Evolutionary conservation across 2,797 vertebrate species (phyloP).

Genomic region (Microchirus variegatus): DNA sequence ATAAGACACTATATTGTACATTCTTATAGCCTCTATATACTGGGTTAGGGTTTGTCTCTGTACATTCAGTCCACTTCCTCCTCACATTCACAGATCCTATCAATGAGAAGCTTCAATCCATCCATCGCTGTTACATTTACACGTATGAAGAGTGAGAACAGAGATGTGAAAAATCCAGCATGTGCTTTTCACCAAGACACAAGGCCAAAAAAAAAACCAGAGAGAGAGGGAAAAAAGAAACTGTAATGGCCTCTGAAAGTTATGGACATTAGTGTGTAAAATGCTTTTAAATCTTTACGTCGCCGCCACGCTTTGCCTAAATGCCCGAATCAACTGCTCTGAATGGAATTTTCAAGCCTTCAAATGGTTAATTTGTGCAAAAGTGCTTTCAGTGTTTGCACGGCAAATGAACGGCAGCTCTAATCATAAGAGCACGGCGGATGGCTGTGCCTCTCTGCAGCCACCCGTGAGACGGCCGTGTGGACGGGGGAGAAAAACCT

Average conservation of each 20-base stretch:
- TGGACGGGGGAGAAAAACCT: slow-evolving; percentile 93
- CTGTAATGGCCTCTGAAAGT: slow-evolving; percentile 76
- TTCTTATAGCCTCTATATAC: no score
- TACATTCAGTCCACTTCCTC: slow-evolving; percentile 5
- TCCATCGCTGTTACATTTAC: slow-evolving; percentile 2
- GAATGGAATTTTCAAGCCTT: slow-evolving; percentile 84
- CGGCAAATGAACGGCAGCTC: slow-evolving; percentile 81
- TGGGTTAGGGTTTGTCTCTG: no score
- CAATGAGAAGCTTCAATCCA: slow-evolving; percentile 23
- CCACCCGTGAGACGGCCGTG: slow-evolving; percentile 88
- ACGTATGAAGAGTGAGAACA: background rate
- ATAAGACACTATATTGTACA: no score
- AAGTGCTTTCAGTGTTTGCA: slow-evolving; percentile 86
- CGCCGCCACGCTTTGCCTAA: slow-evolving; percentile 78
- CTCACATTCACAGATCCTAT: slow-evolving; percentile 6
- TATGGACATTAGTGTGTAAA: slow-evolving; percentile 77
- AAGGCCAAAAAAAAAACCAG: slow-evolving; percentile 45
- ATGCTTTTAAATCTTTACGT: slow-evolving; percentile 81
- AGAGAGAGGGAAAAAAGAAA: slow-evolving; percentile 33
- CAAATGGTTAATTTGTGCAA: slow-evolving; percentile 85
- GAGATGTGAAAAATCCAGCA: slow-evolving; percentile 12
- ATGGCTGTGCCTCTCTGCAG: slow-evolving; percentile 79
- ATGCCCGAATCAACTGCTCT: slow-evolving; percentile 85
- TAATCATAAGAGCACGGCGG: slow-evolving; percentile 87
- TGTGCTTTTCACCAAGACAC: slow-evolving; percentile 55